Evolutionary conservation across 2,113 vertebrate species (phyloP).

Genomic region (Phocoena phocoena): DNA sequence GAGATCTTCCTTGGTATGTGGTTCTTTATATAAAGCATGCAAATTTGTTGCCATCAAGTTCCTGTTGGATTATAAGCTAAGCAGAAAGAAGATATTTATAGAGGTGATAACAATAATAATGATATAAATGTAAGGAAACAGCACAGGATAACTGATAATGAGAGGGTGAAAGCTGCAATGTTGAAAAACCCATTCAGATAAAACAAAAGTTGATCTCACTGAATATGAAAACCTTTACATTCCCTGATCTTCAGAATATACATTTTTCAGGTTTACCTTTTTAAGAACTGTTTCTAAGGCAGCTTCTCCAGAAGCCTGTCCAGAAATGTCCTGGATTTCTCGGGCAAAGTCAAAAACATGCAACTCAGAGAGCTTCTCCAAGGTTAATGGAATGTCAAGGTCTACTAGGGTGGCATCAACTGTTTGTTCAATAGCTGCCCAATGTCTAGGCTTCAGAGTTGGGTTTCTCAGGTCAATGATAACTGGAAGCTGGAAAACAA

Average conservation of each 20-base stretch:
- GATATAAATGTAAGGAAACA: not conserved
- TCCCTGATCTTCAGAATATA: not conserved
- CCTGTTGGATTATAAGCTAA: not conserved
- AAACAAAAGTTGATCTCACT: not conserved
- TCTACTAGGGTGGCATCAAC: slow-evolving; percentile 80
- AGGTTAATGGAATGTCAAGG: slow-evolving; percentile 78
- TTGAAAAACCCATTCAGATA: slow-evolving; percentile 26
- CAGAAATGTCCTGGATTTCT: slow-evolving; percentile 90
- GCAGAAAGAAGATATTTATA: not conserved
- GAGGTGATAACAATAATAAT: not conserved
- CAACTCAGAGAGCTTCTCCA: slow-evolving; percentile 83
- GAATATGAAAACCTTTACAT: not conserved
- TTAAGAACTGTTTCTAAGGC: slow-evolving; percentile 86
- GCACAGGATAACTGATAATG: not conserved
- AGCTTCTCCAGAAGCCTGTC: slow-evolving; percentile 90
- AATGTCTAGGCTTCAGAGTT: slow-evolving; percentile 87
- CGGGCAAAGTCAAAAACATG: slow-evolving; percentile 83
- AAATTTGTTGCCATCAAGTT: not conserved
- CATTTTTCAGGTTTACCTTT: slow-evolving; percentile 82
- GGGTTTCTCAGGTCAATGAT: slow-evolving; percentile 88
- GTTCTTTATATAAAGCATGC: not conserved
- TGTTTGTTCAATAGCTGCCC: slow-evolving; percentile 84
- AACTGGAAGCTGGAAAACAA: slow-evolving; percentile 85
- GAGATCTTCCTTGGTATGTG: not conserved
- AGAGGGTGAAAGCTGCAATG: not conserved